Evolutionary conservation across 2,888 invertebrate species (phyloP), one percentile per base, ranked within the genome.

Genomic region (Globia sparganii): DNA sequence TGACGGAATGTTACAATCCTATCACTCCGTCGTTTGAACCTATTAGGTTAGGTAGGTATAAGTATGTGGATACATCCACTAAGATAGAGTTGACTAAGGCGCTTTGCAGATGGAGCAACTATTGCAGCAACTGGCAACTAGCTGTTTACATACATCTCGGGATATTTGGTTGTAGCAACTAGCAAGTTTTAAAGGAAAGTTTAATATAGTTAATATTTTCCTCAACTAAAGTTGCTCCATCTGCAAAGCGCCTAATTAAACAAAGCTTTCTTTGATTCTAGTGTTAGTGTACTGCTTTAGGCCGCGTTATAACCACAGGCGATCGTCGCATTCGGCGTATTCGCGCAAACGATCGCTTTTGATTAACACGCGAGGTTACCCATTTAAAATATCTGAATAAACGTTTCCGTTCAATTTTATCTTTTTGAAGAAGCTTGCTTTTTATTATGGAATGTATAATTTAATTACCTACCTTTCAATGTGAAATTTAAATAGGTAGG

Each of bases 1-100:
- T 34, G 15, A 37, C n/a, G 25, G 62, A 53, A 28, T 62, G 21
- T 75, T 53, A 64, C 75, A 75, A 75, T 75, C 46, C 21, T 75
- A 18, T 34, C 53, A 53, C 53, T 46, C 28, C 34, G 21, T 18
- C 62, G n/a, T 53, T 68, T 68, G 18, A 68, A 56, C 68, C 0
- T 53, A n/a, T 18, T 18, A 34, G 15, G 28, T 58, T 28, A 28
- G 34, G 34, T 25, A 65, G 13, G 6, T 37, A 37, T 18, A 18
- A 8, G n/a, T n/a, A n/a, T n/a, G n/a, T 49, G 15, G 5, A 49
- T 31, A 67, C 9, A 34, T 25, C 15, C 15, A 67, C 5, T 8
- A 49, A 34, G 18, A 49, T 67, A 49, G 34, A 34, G 9, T 40
- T n/a, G n/a, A n/a, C n/a, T n/a, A n/a, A n/a, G n/a, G n/a, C n/a